Evolutionary conservation across 2,888 invertebrate species (phyloP).

Genomic region (Sepiola atlantica): DNA sequence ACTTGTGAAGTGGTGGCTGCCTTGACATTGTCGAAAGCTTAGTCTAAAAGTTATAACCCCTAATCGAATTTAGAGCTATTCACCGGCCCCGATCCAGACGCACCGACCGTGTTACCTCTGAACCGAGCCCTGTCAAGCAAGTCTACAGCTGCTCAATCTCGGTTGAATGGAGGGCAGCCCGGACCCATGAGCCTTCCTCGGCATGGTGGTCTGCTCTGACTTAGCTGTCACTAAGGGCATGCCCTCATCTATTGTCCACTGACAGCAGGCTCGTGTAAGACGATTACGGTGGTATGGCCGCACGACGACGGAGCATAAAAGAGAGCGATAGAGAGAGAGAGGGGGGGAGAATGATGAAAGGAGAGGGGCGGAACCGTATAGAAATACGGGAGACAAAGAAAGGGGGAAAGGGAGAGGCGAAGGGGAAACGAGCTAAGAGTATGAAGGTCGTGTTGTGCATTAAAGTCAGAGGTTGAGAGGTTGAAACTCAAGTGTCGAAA

Average conservation of each 20-base stretch:
- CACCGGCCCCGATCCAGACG: slow-evolving; percentile 2
- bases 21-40: background rate
- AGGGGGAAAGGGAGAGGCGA: background rate
- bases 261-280: slow-evolving; percentile 32
- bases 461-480: background rate
- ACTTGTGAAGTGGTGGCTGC: background rate
- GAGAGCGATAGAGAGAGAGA: background rate
- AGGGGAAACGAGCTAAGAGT: background rate
- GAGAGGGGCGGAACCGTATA: background rate
- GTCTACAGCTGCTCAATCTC: slow-evolving; percentile 32
- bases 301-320: background rate
- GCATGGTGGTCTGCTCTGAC: slow-evolving; percentile 32
- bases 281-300: slow-evolving; percentile 32
- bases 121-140: slow-evolving; percentile 19
- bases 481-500: background rate
- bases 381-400: no score
- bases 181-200: background rate
- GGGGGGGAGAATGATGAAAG: no score
- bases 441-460: background rate
- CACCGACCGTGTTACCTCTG: slow-evolving; percentile 22
- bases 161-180: background rate
- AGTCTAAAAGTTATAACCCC: slow-evolving; percentile 32
- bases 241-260: slow-evolving; percentile 32
- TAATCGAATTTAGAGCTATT: slow-evolving; percentile 18
- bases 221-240: slow-evolving; percentile 22